These are phyloP conservation scores for Lophochroa leadbeateri DNA, from an alignment of 2,113 vertebrate species.

Conservation along the genomic window DNA sequence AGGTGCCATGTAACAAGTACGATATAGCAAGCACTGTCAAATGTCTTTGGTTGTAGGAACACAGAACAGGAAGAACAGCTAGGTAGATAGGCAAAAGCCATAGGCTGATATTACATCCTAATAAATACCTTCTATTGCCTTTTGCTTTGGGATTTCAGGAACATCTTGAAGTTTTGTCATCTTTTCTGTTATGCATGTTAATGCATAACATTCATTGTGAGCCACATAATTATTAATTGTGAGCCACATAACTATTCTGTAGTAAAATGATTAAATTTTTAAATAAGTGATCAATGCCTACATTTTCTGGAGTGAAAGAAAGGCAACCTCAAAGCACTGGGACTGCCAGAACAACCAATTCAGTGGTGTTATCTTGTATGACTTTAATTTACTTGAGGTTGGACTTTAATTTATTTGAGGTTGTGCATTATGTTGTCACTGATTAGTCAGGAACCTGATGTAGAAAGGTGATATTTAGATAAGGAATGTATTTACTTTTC, in stretches of 20 bases:
- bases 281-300: neutral
- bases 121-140: neutral
- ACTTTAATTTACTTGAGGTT: neutral
- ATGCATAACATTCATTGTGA: neutral
- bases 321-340: neutral
- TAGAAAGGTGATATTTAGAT: neutral
- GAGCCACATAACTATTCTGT: neutral
- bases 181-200: neutral
- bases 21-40: neutral
- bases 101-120: neutral
- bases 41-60: accelerated
- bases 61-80: neutral
- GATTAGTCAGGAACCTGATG: neutral
- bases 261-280: neutral
- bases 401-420: neutral
- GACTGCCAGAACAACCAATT: neutral
- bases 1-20: neutral
- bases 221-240: neutral
- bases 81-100: neutral
- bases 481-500: neutral
- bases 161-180: neutral
- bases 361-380: neutral
- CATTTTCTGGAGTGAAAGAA: neutral
- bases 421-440: accelerated
- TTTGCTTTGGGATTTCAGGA: neutral